Conservation (phyloP, 2,113 vertebrate species). For the Callipepla squamata region DNA sequence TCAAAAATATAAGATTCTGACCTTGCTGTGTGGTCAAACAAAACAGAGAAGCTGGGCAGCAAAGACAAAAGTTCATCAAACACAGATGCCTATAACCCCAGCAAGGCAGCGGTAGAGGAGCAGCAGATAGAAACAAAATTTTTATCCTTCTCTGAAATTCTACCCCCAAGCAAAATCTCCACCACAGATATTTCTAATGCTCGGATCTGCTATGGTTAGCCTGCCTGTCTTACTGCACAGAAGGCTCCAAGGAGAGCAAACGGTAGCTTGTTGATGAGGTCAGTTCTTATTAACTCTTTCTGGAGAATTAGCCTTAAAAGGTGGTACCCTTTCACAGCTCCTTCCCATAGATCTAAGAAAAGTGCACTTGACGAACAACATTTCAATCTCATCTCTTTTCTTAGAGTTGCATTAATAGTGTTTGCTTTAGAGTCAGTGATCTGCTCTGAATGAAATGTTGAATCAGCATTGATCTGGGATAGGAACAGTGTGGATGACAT, state of each 20-base stretch:
- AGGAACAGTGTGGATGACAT: not conserved
- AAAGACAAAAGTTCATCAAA: conserved; percentile 15
- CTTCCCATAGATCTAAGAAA: not conserved
- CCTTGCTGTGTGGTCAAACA: conserved; percentile 32
- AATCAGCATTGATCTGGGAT: not conserved
- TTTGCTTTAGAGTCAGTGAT: not conserved
- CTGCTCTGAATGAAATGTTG: not conserved
- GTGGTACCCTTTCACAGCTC: not conserved
- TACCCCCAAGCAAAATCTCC: not conserved
- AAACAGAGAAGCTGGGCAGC: not conserved
- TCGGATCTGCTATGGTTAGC: not conserved
- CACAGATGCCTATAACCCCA: conserved; percentile 3
- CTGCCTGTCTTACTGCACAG: not conserved
- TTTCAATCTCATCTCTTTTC: not conserved
- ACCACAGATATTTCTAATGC: not conserved
- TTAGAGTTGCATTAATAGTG: not conserved
- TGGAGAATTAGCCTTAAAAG: not conserved
- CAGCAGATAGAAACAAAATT: not conserved
- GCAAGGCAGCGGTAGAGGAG: not conserved
- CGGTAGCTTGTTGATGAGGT: not conserved
- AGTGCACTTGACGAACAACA: not conserved
- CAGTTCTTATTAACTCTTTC: not conserved
- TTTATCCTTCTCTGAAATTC: conserved; percentile 1
- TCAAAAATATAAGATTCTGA: conserved; percentile 36
- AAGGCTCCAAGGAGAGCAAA: not conserved